These are phyloP conservation scores for Zeus faber DNA, from an alignment of 2,113 vertebrate genomes.

Conservation along the genomic window DNA sequence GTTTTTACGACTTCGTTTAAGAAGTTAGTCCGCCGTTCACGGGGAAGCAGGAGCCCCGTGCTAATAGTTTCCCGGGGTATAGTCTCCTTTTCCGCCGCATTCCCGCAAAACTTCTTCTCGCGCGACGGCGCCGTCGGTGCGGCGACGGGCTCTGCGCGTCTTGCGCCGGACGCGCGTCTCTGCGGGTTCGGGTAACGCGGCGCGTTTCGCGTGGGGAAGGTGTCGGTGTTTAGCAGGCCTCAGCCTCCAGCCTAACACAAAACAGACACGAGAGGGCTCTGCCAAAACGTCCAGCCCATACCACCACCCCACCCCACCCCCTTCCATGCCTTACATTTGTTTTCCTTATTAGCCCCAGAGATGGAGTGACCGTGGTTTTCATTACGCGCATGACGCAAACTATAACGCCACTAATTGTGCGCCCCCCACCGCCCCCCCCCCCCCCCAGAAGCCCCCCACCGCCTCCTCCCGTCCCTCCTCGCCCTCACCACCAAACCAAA, in stretches of 20 bases:
- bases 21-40: no score
- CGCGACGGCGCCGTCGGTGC: no score
- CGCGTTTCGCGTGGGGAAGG: slow-evolving; percentile 19
- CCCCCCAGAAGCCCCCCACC: slow-evolving; percentile 2
- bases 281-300: slow-evolving; percentile 49
- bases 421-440: neutral
- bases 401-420: slow-evolving; percentile 28
- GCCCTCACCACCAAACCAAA: slow-evolving; percentile 7
- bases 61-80: no score
- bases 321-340: slow-evolving; percentile 1
- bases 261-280: slow-evolving; percentile 45
- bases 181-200: neutral
- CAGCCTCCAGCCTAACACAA: slow-evolving; percentile 59
- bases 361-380: neutral
- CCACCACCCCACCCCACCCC: slow-evolving; percentile 23
- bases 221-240: slow-evolving; percentile 55
- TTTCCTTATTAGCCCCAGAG: neutral
- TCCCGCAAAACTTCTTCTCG: no score
- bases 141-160: no score
- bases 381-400: slow-evolving; percentile 8
- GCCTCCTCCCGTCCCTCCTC: neutral
- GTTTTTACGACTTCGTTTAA: no score
- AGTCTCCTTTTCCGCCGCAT: no score
- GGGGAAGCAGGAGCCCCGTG: no score
- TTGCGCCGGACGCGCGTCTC: no score